Base-by-base conservation (phyloP, 2,113 vertebrate genomes). In the Spea bombifrons region DNA sequence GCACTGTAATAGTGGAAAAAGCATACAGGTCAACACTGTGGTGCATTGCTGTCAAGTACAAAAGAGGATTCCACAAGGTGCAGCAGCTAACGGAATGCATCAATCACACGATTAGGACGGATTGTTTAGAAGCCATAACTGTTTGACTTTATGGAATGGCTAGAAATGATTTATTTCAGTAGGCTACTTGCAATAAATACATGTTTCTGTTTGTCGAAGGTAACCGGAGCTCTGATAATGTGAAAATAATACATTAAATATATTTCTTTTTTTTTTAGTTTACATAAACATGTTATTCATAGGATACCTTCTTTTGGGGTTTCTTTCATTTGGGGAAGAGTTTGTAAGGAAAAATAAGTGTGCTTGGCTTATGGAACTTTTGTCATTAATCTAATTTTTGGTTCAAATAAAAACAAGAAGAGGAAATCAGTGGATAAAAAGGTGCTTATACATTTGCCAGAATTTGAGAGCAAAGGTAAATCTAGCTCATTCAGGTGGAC, bases 1-100 rank as follows among this genome's bases (percentile, higher is more conserved):
- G 94, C 94, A 95, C 90, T 92, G 89, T 89, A 90, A 90, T 88
- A 84, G 82, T 87, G 53, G 63, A 89, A 91, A 85, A 88, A 88
- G 83, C 4, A 67, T 86, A 85, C 78, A 84, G 0, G 81, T 84
- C 78, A 73, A 84, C 82, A 87, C 86, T 81, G 82, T 69, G 81
- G 71, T 64, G 65, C 65, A 47, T 75, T 83, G 84, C 85, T 87
- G 76, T 16, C 52, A 66, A 82, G 79, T 84, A 83, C 12, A 72
- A 83, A 75, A 16, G 48, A 73, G 68, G 64, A 64, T 12, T 48
- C 81, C 64, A 43, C 66, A 75, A 75, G 59, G 44, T 75, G 78
- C 55, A 82, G 82, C 76, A 82, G 82, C 73, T 74, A 44, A 72
- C 80, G 66, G 57, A 78, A 49, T 61, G 81, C 75, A 65, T 73